A percentile compares a stretch with the other conserved stretches of the same genome.
Conservation (phyloP, 2,113 vertebrate genomes). For the Vanacampus margaritifer region DNA sequence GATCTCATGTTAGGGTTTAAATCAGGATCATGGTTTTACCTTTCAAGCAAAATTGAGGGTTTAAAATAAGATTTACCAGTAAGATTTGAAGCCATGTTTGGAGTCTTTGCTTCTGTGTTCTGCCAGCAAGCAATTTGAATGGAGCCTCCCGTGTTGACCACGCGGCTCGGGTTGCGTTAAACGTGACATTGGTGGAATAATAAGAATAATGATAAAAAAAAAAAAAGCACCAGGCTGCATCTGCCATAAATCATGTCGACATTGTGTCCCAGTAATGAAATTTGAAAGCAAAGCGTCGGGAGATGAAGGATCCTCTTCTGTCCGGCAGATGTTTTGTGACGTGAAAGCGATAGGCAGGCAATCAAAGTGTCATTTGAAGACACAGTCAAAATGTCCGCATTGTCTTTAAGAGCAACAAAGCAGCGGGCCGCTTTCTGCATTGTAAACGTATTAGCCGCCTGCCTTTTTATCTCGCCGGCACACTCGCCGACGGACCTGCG, state of each 20-base stretch:
- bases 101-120: neutral
- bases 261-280: slow-evolving; percentile 62
- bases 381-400: slow-evolving; percentile 37
- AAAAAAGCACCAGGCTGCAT: slow-evolving; percentile 29
- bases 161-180: neutral
- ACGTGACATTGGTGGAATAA: slow-evolving; percentile 7
- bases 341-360: slow-evolving; percentile 51
- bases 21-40: no score
- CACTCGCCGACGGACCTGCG: slow-evolving; percentile 56
- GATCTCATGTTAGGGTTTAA: no score
- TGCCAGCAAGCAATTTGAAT: neutral
- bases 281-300: slow-evolving; percentile 63
- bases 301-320: slow-evolving; percentile 61
- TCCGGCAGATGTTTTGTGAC: slow-evolving; percentile 69
- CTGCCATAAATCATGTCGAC: slow-evolving; percentile 54
- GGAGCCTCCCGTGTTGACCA: neutral
- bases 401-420: slow-evolving; percentile 46
- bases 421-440: slow-evolving; percentile 53
- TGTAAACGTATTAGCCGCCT: slow-evolving; percentile 60
- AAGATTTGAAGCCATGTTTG: no score
- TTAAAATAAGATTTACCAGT: no score
- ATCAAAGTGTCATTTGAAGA: neutral
- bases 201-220: neutral
- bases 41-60: no score
- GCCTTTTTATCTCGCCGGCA: slow-evolving; percentile 63